Base-by-base conservation (phyloP, 2,113 vertebrate genomes). In the Pseudopipra pipra region DNA sequence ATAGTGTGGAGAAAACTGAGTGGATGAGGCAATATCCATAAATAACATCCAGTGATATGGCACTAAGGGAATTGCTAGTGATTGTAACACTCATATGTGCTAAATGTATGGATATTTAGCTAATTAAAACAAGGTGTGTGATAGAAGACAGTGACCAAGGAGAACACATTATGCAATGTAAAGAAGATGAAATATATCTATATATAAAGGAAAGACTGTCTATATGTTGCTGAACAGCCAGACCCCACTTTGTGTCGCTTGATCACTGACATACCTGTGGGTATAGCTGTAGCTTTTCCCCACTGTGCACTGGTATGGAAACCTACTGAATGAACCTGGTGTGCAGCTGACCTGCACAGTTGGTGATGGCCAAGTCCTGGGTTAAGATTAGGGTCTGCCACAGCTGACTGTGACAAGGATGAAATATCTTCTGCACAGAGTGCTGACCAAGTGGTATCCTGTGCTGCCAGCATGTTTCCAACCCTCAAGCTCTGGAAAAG, bases 401-500 rank as follows among this genome's bases (percentile, higher is more conserved):
- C 16, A 90, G 43, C 24, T 65, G 25, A 23, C 31, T 65, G 30
- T 35, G 44, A 28, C 27, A 47, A 68, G 41, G 62, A 47, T 9
- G 20, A 41, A 87, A 23, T 23, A 58, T 24, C 12, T 27, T 27
- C 37, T 49, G 44, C 21, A 52, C 7, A 11, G 33, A 72, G 7
- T 6, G 3, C 14, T 31, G 28, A 47, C n/a, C 12, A 18, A 55
- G 10, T 44, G 31, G 41, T 18, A 19, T 4, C 20, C 44, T 43
- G 9, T 2, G 2, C 5, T 47, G 21, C 18, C 35, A 24, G 3
- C 28, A n/a, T 3, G 12, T 28, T 62, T 22, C 23, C 18, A 30
- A 8, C 6, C 6, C 8, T 86, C n/a, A 25, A 0, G 0, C 10
- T 70, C 49, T 85, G 41, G 14, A 58, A 85, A 85, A 79, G 39